These are phyloP conservation scores for Cyphomyrus discorhynchus DNA, from an alignment of 2,113 vertebrate genomes.

Conservation along the genomic window DNA sequence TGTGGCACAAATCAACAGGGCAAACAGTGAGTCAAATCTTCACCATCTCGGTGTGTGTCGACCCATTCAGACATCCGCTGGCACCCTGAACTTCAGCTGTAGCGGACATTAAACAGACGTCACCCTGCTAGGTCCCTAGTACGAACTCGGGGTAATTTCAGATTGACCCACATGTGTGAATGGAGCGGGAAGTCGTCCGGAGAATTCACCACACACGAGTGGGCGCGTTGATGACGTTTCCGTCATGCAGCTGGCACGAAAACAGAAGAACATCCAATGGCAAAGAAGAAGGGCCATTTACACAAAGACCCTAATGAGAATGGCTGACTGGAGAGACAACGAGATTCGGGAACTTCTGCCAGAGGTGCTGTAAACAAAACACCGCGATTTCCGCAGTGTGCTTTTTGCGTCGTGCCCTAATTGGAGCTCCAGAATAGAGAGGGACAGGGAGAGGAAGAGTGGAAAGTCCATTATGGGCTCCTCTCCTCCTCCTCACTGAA, in stretches of 20 bases:
- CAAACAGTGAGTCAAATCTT: not conserved
- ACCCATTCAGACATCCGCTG: not conserved
- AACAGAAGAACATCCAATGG: not conserved
- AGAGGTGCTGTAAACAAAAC: not conserved
- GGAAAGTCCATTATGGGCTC: not conserved
- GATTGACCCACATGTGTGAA: not conserved
- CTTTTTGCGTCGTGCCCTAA: not conserved
- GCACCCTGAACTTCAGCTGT: not conserved
- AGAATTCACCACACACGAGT: not conserved
- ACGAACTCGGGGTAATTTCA: not conserved
- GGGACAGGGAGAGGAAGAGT: not conserved
- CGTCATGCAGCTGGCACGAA: not conserved
- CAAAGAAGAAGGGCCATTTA: not conserved
- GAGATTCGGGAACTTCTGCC: not conserved
- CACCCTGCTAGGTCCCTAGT: not conserved
- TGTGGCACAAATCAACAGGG: conserved; percentile 39
- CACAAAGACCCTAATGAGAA: not conserved
- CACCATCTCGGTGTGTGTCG: not conserved
- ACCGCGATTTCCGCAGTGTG: not conserved
- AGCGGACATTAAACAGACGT: not conserved
- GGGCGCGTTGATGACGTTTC: not conserved
- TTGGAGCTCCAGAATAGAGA: not conserved
- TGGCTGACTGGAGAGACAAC: not conserved
- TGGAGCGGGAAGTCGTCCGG: not conserved
- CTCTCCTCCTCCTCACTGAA: not conserved